These are phyloP conservation scores for Sminthurinus aureus DNA, from an alignment of 2,888 invertebrate genomes.

Conservation along the genomic window DNA sequence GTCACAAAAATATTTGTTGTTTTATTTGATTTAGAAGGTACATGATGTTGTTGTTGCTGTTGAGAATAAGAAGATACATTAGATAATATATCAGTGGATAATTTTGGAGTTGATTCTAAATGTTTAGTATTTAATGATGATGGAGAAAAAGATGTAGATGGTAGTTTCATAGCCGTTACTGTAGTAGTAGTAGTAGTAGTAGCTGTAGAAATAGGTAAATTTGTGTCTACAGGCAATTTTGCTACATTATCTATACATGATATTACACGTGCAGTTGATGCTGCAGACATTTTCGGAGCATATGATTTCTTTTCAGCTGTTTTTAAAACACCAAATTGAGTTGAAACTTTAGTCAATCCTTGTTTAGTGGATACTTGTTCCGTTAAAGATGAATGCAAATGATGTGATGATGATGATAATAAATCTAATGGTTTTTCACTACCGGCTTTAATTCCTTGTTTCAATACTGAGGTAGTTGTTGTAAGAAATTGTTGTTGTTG, in stretches of 20 bases:
- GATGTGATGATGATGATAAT: background rate
- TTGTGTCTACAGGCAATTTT: background rate
- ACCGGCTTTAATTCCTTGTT: background rate
- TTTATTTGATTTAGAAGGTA: background rate
- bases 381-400: background rate
- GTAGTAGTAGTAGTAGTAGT: background rate
- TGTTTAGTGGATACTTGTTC: background rate
- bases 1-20: background rate
- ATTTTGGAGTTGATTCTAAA: background rate
- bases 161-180: background rate
- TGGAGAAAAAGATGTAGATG: background rate
- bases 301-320: constrained; percentile 30
- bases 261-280: constrained; percentile 2
- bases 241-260: constrained; percentile 34
- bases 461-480: background rate
- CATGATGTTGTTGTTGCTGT: background rate
- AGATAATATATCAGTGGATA: background rate
- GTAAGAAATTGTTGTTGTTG: no score
- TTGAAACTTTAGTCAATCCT: background rate
- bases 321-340: constrained; percentile 13
- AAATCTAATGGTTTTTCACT: background rate
- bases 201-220: background rate
- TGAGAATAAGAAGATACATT: background rate
- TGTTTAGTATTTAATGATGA: background rate
- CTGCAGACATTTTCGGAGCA: constrained; percentile 26